Conservation (phyloP, 2,888 invertebrate genomes). For the Metellina segmentata region DNA sequence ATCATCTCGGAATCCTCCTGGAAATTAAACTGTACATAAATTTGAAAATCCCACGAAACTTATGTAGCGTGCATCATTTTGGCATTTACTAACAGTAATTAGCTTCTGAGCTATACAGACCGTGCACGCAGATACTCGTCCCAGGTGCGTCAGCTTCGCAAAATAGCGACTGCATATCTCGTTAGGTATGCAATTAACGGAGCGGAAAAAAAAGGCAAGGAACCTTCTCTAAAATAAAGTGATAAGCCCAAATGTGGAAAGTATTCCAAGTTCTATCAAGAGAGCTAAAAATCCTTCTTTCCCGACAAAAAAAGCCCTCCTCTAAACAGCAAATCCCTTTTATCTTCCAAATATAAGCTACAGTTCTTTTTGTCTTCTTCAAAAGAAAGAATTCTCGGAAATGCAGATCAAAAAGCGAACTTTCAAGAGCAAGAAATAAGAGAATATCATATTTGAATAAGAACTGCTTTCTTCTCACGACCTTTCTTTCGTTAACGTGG, state of each 20-base stretch:
- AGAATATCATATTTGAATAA: slow-evolving; percentile 1
- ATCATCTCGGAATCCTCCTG: no score
- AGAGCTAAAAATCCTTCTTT: slow-evolving; percentile 30
- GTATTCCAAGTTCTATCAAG: slow-evolving; percentile 49
- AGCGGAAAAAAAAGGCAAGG: slow-evolving; percentile 10
- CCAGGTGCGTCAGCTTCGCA: neutral
- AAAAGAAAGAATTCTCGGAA: slow-evolving; percentile 16
- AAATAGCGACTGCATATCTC: neutral
- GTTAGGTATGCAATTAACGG: slow-evolving; percentile 16
- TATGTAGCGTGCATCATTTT: no score
- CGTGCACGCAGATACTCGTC: no score
- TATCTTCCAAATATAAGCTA: slow-evolving; percentile 45
- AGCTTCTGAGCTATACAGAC: no score
- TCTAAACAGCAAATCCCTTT: slow-evolving; percentile 56
- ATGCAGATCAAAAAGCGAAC: slow-evolving; percentile 51
- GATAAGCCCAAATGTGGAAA: slow-evolving; percentile 35
- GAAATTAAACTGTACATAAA: no score
- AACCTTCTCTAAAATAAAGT: slow-evolving; percentile 26
- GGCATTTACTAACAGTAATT: no score
- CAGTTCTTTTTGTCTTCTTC: neutral
- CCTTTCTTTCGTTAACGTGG: neutral
- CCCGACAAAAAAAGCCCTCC: slow-evolving; percentile 12
- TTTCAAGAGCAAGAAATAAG: neutral
- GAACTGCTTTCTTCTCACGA: neutral
- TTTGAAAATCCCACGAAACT: no score